Conservation (phyloP, 2,888 invertebrate species). For the Cataglyphis altisquamis region DNA sequence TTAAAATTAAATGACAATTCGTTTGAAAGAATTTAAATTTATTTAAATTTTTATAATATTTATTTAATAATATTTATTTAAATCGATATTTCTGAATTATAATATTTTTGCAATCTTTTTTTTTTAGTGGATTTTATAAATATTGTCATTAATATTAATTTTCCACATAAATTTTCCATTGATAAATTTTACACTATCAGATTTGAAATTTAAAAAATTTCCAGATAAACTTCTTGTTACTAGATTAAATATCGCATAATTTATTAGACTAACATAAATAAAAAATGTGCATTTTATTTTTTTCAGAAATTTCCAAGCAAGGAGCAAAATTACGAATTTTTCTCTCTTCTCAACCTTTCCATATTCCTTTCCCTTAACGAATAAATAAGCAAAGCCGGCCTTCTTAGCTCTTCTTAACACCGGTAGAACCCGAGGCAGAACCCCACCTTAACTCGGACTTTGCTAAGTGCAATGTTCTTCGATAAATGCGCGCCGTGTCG, state of each 20-base stretch:
- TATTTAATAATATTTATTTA: too few species aligned
- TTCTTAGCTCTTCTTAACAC: slow-evolving; percentile 51
- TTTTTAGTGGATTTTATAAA: neutral
- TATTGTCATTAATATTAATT: neutral
- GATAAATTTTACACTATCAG: neutral
- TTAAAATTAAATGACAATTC: too few species aligned
- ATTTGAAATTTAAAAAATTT: neutral
- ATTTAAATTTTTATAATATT: too few species aligned
- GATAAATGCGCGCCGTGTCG: slow-evolving; percentile 58
- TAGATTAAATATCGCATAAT: neutral
- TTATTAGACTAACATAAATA: neutral
- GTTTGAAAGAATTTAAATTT: too few species aligned
- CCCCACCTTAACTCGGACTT: slow-evolving; percentile 72
- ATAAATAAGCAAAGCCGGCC: slow-evolving; percentile 48
- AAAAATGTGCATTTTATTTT: slow-evolving; percentile 5
- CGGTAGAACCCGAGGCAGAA: slow-evolving; percentile 50
- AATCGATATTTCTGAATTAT: neutral
- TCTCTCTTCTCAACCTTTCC: neutral
- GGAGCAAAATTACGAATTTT: neutral
- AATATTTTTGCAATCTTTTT: neutral
- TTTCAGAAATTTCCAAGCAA: neutral
- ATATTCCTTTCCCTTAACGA: slow-evolving; percentile 61
- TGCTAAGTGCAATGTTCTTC: slow-evolving; percentile 74
- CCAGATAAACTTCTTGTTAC: neutral
- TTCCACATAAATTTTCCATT: neutral